A percentile compares a stretch with the other conserved stretches of the same genome.
phyloP scores from a whole-genome alignment of 92 coral and sea anemone genomes.

The Epizoanthus illoricatus region DNA sequence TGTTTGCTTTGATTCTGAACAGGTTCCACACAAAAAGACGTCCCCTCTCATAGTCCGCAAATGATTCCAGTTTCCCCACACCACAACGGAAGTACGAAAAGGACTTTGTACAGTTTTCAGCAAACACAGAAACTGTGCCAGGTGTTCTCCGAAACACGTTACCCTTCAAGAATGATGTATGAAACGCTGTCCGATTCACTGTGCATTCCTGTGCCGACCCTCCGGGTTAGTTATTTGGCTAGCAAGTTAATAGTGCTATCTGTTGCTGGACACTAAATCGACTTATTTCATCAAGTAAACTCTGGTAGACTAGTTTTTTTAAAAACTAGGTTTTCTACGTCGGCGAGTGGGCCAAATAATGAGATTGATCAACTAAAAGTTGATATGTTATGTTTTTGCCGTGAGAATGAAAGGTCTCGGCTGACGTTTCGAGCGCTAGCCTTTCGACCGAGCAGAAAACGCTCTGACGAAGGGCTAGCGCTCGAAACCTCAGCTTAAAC shows the following conservation, averaged over 20 bases:
- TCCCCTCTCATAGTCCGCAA: not conserved
- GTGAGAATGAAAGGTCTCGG: no score
- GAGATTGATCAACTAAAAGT: no score
- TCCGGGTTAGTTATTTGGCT: not conserved
- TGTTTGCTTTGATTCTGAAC: no score
- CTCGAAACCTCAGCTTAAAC: no score
- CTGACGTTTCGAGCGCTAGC: no score
- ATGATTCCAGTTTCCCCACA: not conserved
- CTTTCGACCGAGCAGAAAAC: no score
- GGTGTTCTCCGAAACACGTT: not conserved
- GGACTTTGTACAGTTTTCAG: not conserved
- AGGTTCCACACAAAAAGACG: not conserved
- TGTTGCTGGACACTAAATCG: not conserved
- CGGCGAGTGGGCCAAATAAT: no score
- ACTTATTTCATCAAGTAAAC: no score
- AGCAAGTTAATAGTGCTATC: not conserved
- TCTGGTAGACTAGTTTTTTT: no score
- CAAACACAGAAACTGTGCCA: not conserved
- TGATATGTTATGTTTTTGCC: no score
- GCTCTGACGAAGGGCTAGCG: no score
- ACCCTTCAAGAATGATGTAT: not conserved
- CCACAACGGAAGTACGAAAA: not conserved
- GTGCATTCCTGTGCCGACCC: not conserved
- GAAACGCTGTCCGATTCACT: not conserved
- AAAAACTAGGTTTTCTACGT: no score